These are phyloP conservation scores for Phaenicophaeus curvirostris DNA, from an alignment of 2,797 vertebrate genomes.

Conservation along the genomic window DNA sequence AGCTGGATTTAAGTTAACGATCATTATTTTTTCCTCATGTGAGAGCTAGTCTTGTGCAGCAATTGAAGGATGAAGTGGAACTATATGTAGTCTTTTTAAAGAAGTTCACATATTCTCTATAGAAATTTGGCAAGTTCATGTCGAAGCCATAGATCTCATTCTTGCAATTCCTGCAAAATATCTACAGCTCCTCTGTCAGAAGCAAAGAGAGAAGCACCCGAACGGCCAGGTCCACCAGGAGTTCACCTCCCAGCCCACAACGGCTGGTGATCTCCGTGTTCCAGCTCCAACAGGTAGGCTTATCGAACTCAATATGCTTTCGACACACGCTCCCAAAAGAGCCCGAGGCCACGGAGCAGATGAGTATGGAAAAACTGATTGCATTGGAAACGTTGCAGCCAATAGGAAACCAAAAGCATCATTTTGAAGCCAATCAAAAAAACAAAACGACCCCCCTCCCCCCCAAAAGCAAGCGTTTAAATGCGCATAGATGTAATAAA, in stretches of 20 bases:
- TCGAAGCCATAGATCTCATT: constrained; percentile 25
- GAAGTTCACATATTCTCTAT: constrained; percentile 16
- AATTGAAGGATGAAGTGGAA: constrained; percentile 35
- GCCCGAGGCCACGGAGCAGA: constrained; percentile 22
- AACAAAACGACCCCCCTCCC: background rate
- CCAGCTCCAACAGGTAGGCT: constrained; percentile 12
- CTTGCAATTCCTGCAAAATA: constrained; percentile 11
- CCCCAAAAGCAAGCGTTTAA: constrained; percentile 44
- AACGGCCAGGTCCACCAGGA: background rate
- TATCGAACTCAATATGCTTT: background rate
- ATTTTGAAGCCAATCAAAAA: constrained; percentile 32
- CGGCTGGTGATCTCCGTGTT: background rate
- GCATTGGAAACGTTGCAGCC: constrained; percentile 52
- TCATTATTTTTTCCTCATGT: background rate
- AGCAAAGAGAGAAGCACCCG: background rate
- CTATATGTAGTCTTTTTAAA: constrained; percentile 4
- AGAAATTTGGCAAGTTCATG: constrained; percentile 28
- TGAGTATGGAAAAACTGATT: constrained; percentile 14
- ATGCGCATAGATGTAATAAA: constrained; percentile 76
- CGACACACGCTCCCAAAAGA: constrained; percentile 37
- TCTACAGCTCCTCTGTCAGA: background rate
- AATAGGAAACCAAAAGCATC: constrained; percentile 45
- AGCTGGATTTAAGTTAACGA: constrained; percentile 14
- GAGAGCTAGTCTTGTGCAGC: constrained; percentile 13
- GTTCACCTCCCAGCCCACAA: background rate